These are phyloP conservation scores for Dolichotis patagonum DNA, from an alignment of 2,113 vertebrate genomes.

Conservation along the genomic window DNA sequence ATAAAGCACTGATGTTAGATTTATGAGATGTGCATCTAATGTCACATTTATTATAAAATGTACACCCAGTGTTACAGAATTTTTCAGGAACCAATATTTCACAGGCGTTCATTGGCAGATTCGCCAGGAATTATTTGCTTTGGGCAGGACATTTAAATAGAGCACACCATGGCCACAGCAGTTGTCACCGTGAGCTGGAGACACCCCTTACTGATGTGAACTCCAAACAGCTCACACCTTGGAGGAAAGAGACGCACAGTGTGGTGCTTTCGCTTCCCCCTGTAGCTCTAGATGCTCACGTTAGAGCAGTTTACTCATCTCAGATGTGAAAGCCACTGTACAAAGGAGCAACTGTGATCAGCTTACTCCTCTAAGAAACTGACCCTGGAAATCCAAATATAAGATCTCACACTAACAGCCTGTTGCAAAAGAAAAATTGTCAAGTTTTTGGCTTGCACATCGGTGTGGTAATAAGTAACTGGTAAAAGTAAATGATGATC, in stretches of 20 bases:
- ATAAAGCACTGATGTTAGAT: neutral
- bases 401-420: neutral
- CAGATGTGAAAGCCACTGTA: neutral
- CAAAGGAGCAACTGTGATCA: neutral
- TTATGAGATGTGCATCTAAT: neutral
- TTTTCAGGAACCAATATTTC: conserved; percentile 13
- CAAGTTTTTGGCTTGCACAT: conserved; percentile 31
- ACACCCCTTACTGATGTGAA: neutral
- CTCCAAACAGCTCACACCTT: neutral
- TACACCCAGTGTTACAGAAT: neutral
- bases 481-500: conserved; percentile 25
- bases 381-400: neutral
- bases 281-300: neutral
- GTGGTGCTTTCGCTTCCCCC: neutral
- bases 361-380: neutral
- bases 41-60: conserved; percentile 14
- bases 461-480: neutral
- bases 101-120: neutral
- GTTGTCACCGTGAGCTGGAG: neutral
- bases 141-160: neutral
- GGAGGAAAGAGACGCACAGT: neutral
- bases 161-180: neutral
- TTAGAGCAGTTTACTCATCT: neutral
- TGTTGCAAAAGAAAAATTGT: neutral
- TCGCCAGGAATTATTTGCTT: conserved; percentile 27